Percentiles rank a stretch among this genome's conserved stretches.
Conservation (phyloP, 53 echinoderm and acorn worm species). For the Mesocentrotus franciscanus region DNA sequence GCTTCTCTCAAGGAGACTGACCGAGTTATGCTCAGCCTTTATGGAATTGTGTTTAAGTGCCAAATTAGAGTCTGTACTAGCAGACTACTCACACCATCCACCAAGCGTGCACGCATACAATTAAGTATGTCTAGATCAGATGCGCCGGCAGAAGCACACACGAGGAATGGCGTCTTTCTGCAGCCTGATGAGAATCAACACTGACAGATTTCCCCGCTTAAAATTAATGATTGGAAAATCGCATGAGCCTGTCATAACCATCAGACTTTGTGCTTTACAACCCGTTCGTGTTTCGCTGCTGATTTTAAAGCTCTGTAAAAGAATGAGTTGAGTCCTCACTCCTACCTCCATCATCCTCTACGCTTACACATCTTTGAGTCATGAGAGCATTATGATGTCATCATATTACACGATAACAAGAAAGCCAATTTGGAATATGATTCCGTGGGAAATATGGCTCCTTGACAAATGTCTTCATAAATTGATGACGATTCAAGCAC, state of each 20-base stretch:
- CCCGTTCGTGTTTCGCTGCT: background rate
- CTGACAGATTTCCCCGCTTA: constrained; percentile 11
- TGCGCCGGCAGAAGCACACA: background rate
- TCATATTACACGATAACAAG: constrained; percentile 11
- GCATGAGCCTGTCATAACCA: constrained; percentile 46
- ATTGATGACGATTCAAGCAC: background rate
- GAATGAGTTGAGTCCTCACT: background rate
- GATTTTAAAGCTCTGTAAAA: background rate
- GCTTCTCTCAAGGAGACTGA: too few relatives aligned
- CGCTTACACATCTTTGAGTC: constrained; percentile 16
- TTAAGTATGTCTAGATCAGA: background rate
- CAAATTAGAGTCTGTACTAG: too few relatives aligned
- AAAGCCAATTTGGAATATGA: constrained; percentile 34
- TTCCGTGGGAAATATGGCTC: background rate
- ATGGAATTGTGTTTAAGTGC: too few relatives aligned
- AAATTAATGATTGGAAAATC: constrained; percentile 68
- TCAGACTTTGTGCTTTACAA: constrained; percentile 48
- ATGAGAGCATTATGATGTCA: constrained; percentile 22
- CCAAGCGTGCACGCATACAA: background rate
- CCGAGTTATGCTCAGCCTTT: too few relatives aligned
- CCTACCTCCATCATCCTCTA: background rate
- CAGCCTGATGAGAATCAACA: constrained; percentile 21
- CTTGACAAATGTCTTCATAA: constrained; percentile 25
- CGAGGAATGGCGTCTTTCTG: background rate
- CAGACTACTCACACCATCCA: background rate